Percentiles rank a stretch among this genome's conserved stretches.
These are phyloP conservation scores for Eupithecia subumbrata DNA, from an alignment of 2,888 invertebrate genomes.

Conservation along the genomic window DNA sequence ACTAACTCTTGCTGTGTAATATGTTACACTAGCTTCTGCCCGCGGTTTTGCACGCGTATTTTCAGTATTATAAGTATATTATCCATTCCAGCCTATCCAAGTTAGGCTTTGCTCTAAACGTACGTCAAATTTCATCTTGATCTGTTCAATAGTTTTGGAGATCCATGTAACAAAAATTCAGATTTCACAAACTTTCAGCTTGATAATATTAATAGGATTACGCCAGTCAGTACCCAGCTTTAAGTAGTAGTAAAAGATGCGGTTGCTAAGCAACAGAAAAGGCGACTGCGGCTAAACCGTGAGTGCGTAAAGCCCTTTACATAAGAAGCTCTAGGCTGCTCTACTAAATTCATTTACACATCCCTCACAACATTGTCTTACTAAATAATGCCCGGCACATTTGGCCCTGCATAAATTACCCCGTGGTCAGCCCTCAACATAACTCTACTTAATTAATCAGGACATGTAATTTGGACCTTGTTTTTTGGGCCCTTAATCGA, in stretches of 20 bases:
- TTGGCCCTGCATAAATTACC: conserved; percentile 43
- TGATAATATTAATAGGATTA: too few species aligned
- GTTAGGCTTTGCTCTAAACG: too few species aligned
- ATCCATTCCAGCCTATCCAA: too few species aligned
- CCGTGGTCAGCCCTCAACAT: conserved; percentile 41
- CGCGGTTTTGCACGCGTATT: too few species aligned
- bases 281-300: background rate
- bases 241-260: background rate
- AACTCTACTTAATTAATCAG: conserved; percentile 46
- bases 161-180: too few species aligned
- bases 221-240: too few species aligned
- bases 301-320: background rate
- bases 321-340: conserved; percentile 1
- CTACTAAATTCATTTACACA: conserved; percentile 18
- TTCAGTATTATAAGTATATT: too few species aligned
- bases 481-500: conserved; percentile 31
- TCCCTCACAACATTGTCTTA: conserved; percentile 24
- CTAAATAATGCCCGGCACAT: conserved; percentile 44
- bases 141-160: too few species aligned
- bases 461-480: conserved; percentile 39
- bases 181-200: too few species aligned
- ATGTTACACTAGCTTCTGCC: too few species aligned
- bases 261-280: background rate
- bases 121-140: too few species aligned
- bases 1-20: too few species aligned